These are phyloP conservation scores for Anastrepha ludens DNA, from an alignment of 1,140 invertebrate species.

Conservation along the genomic window DNA sequence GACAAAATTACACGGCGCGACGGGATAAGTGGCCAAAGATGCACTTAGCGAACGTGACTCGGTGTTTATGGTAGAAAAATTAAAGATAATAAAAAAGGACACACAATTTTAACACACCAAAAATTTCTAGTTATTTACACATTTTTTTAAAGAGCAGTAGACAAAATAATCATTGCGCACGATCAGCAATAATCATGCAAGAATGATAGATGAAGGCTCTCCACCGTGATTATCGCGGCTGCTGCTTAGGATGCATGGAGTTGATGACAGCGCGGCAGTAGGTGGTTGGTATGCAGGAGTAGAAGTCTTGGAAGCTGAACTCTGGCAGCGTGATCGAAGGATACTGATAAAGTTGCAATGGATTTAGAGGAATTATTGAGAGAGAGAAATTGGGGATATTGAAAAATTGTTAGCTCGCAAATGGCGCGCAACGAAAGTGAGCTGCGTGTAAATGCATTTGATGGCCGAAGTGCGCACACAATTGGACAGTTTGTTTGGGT, in stretches of 20 bases:
- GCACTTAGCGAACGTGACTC: slow-evolving; percentile 18
- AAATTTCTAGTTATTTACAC: not conserved
- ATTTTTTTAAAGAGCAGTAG: not conserved
- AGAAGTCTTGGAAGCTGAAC: slow-evolving; percentile 14
- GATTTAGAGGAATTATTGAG: not conserved
- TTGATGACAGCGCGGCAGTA: not conserved
- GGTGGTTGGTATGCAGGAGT: not conserved
- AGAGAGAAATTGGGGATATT: not conserved
- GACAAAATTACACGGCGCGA: slow-evolving; percentile 14
- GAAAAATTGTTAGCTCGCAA: not conserved
- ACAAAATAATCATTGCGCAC: slow-evolving; percentile 29
- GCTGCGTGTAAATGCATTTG: too few relatives aligned
- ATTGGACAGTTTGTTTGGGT: too few relatives aligned
- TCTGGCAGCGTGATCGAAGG: not conserved
- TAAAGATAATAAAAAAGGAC: not conserved
- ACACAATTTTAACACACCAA: not conserved
- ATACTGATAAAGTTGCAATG: not conserved
- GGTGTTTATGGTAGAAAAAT: not conserved
- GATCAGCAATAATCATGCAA: slow-evolving; percentile 19
- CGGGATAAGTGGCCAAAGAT: slow-evolving; percentile 12
- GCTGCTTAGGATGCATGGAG: not conserved
- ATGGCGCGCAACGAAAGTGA: too few relatives aligned
- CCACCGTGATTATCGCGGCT: too few relatives aligned
- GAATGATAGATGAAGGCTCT: too few relatives aligned
- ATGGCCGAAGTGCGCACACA: too few relatives aligned